Conservation (phyloP, 1,140 invertebrate genomes). For the Drosophila arawakana region DNA sequence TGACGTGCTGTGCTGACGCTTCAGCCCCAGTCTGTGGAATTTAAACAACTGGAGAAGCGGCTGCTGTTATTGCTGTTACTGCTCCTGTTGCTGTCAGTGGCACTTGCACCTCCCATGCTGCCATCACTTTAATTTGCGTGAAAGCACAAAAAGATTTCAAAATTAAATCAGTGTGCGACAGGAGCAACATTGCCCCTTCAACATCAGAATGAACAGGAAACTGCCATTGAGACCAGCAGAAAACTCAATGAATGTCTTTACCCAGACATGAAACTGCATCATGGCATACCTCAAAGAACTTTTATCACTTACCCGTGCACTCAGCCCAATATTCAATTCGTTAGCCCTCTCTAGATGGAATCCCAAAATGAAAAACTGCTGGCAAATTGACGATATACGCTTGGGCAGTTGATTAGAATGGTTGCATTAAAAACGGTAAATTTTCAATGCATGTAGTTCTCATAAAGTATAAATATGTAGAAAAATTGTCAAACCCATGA, state of each 20-base stretch:
- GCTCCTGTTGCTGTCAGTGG: conserved; percentile 7
- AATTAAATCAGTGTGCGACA: conserved; percentile 71
- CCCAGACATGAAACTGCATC: conserved; percentile 42
- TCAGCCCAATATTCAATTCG: neutral
- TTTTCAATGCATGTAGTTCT: too few relatives aligned
- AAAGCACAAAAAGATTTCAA: conserved; percentile 72
- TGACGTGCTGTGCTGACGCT: too few relatives aligned
- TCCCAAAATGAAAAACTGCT: conserved; percentile 63
- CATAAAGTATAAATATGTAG: too few relatives aligned
- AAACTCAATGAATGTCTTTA: conserved; percentile 40
- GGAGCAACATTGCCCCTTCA: neutral
- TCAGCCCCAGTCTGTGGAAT: conserved; percentile 8
- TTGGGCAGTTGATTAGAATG: conserved; percentile 67
- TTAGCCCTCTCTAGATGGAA: neutral
- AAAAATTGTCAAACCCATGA: too few relatives aligned
- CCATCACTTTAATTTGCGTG: conserved; percentile 72
- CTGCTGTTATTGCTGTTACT: conserved; percentile 3
- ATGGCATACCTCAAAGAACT: conserved; percentile 8
- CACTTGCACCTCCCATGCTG: conserved; percentile 19
- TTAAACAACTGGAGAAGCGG: neutral
- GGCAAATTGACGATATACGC: conserved; percentile 61
- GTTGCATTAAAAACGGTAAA: conserved; percentile 38
- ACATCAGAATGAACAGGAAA: neutral
- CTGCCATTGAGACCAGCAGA: conserved; percentile 46
- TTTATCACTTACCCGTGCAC: neutral